phyloP scores from a whole-genome alignment of 2,113 vertebrate genomes.

The Antigone vipio region DNA sequence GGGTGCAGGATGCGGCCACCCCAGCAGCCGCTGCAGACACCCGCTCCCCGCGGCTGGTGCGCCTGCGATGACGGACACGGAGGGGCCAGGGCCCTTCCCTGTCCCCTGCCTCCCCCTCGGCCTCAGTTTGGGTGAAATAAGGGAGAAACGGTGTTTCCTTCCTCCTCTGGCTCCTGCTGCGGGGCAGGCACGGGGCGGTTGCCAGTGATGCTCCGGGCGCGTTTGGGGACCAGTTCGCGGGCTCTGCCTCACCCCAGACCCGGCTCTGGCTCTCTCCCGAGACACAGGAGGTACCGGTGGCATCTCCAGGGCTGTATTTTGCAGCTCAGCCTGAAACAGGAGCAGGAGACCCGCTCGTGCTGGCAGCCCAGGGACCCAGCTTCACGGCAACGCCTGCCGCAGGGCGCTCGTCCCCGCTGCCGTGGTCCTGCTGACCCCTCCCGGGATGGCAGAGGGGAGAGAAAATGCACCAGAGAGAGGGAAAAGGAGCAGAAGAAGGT shows the following conservation, averaged over 20 bases:
- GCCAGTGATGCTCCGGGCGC: not conserved
- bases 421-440: not conserved
- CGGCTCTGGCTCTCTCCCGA: not conserved
- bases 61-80: fast-evolving
- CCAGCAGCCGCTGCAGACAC: not conserved
- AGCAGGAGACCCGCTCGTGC: fast-evolving
- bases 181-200: not conserved
- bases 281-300: not conserved
- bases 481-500: not conserved
- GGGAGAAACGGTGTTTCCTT: not conserved
- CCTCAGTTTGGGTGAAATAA: not conserved
- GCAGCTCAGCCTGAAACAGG: not conserved
- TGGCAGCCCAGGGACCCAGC: not conserved
- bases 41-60: not conserved
- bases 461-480: not conserved
- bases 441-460: not conserved
- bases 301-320: not conserved
- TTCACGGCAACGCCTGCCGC: not conserved
- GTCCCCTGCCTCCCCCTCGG: not conserved
- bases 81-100: not conserved
- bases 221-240: fast-evolving
- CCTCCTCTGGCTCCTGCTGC: not conserved
- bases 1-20: not conserved
- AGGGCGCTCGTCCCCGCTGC: fast-evolving
- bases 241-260: not conserved